Conservation (phyloP, 2,797 vertebrate genomes). For the Uromys caudimaculatus region DNA sequence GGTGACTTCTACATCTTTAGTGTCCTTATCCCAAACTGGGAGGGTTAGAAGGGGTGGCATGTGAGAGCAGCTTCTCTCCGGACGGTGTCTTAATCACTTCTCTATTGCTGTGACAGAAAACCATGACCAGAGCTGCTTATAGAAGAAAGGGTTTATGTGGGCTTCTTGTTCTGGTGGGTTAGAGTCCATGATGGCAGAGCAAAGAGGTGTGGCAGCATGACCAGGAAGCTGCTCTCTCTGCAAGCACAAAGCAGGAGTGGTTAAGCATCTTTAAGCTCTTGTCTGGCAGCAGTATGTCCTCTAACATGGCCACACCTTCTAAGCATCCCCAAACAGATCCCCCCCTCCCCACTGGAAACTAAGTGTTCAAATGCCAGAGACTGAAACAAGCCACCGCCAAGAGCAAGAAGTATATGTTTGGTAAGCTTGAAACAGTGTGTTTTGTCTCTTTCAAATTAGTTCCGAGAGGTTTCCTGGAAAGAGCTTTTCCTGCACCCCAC, state of each 20-base stretch:
- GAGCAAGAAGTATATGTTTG: not conserved
- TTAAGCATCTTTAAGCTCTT: too few species aligned
- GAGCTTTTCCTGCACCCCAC: not conserved
- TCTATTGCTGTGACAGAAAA: too few species aligned
- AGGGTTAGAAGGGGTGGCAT: not conserved
- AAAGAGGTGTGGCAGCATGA: fast-evolving
- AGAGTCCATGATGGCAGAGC: not conserved
- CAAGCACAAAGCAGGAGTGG: not conserved
- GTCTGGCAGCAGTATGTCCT: not conserved
- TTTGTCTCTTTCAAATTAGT: not conserved
- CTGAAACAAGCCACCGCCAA: not conserved
- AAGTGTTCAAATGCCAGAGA: not conserved
- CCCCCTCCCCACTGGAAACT: too few species aligned
- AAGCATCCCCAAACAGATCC: not conserved
- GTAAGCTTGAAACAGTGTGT: not conserved
- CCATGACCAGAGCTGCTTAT: not conserved
- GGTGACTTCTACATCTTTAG: not conserved
- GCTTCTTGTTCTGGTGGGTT: too few species aligned
- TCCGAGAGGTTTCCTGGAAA: not conserved
- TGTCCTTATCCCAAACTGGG: not conserved
- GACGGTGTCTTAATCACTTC: not conserved
- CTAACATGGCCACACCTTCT: not conserved
- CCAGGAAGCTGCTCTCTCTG: not conserved
- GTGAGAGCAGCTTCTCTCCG: not conserved
- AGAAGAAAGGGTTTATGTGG: not conserved